Base-by-base conservation (phyloP, 2,113 vertebrate genomes). In the Mungos mungo region DNA sequence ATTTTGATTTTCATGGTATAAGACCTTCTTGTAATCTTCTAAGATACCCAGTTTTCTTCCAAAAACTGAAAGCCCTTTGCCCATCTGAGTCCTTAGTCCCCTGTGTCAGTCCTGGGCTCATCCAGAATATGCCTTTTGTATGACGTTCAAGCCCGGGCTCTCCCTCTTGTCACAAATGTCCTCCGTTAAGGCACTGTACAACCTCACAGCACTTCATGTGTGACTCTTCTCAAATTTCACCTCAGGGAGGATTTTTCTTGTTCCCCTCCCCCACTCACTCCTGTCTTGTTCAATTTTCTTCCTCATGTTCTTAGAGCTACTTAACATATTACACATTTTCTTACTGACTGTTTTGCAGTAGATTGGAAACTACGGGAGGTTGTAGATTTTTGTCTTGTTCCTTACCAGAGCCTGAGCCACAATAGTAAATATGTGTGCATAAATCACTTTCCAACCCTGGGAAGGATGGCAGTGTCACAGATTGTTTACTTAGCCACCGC, bases 321-420 rank as follows among this genome's bases (percentile, higher is more conserved):
- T 74, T 92, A 86, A 68, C 16, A 27, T 7, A 11, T 38, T 74
- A 19, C 29, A 23, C 12, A 3, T 47, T 94, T 95, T 80, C 52
- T 71, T 93, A 47, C 82, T 85, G 41, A 80, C 41, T 92, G 13
- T 21, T 69, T 86, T 95, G 47, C 4, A 5, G 31, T 74, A 68
- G 41, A 79, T 27, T 93, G 93, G 47, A 69, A 96, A 92, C 18
- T 57, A 38, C 94, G 81, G 95, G 92, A 96, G 72, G 31, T 15
- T n/a, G 82, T 76, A 96, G 71, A 52, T 19, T 81, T 85, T 85
- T 33, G 47, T 80, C 90, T 50, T 87, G 35, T 65, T 86, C 52
- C 77, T 89, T 96, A 45, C 71, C 41, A 79, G 86, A 91, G 60
- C 41, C 25, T 74, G 63, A 69, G 50, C 65, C 94, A 47, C 1